Conservation (phyloP, 2,113 vertebrate genomes). For the Melierax canorus region DNA sequence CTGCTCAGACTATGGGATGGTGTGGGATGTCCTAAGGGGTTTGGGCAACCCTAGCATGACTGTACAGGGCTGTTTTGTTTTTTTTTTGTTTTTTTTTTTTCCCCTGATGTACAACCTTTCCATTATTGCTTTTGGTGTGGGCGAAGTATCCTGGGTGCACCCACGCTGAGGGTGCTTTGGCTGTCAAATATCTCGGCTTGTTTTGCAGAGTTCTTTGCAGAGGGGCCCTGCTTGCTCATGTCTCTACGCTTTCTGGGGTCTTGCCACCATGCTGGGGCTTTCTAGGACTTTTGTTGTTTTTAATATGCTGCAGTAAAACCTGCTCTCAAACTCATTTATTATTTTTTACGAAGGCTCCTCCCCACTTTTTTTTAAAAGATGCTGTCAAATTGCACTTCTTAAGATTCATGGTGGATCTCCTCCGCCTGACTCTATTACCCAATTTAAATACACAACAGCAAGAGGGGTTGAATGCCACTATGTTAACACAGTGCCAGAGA, state of each 20-base stretch:
- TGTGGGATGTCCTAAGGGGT: background rate
- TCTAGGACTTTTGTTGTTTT: background rate
- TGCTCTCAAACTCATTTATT: constrained; percentile 11
- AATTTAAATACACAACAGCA: constrained; percentile 71
- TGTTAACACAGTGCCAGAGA: constrained; percentile 66
- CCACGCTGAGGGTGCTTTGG: background rate
- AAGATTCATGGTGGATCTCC: constrained; percentile 58
- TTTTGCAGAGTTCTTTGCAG: background rate
- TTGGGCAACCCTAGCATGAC: background rate
- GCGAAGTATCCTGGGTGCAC: background rate
- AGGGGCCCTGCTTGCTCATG: background rate
- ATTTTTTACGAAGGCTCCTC: background rate
- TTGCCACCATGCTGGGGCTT: background rate
- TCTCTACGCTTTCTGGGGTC: background rate
- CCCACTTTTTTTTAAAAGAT: background rate
- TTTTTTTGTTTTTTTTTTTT: too few species aligned
- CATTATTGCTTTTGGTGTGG: background rate
- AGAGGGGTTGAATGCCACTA: constrained; percentile 49
- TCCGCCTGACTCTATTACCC: constrained; percentile 59
- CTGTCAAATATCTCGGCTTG: background rate
- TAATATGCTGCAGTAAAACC: background rate
- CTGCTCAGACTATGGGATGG: background rate
- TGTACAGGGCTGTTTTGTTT: background rate
- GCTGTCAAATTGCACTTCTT: constrained; percentile 65
- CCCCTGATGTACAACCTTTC: background rate